Percentiles rank a stretch among this genome's conserved stretches.
phyloP scores from a whole-genome alignment of 2,888 invertebrate genomes.

The Matsumyia berberina region DNA sequence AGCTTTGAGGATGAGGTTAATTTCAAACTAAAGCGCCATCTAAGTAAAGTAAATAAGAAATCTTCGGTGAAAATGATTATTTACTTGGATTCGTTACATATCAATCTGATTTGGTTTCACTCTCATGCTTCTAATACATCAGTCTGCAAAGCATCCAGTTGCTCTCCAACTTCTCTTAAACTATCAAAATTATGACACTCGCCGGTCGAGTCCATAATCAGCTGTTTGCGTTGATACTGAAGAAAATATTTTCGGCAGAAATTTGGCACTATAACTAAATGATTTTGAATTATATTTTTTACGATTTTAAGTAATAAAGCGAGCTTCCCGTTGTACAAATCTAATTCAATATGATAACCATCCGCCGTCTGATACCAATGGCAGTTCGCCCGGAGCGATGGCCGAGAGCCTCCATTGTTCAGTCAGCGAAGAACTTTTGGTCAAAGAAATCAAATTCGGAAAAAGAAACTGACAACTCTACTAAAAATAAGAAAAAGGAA shows the following conservation, averaged over 20 bases:
- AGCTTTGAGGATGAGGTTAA: no score
- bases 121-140: neutral
- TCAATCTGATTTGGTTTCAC: conserved; percentile 6
- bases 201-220: conserved; percentile 31
- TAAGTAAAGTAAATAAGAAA: no score
- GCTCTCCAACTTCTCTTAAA: neutral
- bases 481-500: conserved; percentile 37
- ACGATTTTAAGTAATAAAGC: conserved; percentile 12
- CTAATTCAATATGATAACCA: conserved; percentile 45
- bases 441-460: conserved; percentile 51
- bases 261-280: conserved; percentile 15
- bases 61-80: no score
- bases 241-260: neutral
- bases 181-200: conserved; percentile 10
- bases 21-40: no score
- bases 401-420: conserved; percentile 10
- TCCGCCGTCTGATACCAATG: conserved; percentile 44
- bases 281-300: conserved; percentile 18
- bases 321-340: neutral
- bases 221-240: conserved; percentile 33
- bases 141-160: neutral
- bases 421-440: conserved; percentile 44
- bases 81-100: no score
- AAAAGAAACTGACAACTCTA: neutral
- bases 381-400: conserved; percentile 24